Percentiles rank a stretch among this genome's conserved stretches.
phyloP scores from a whole-genome alignment of 2,888 invertebrate genomes.

The Euspilapteryx auroguttella region DNA sequence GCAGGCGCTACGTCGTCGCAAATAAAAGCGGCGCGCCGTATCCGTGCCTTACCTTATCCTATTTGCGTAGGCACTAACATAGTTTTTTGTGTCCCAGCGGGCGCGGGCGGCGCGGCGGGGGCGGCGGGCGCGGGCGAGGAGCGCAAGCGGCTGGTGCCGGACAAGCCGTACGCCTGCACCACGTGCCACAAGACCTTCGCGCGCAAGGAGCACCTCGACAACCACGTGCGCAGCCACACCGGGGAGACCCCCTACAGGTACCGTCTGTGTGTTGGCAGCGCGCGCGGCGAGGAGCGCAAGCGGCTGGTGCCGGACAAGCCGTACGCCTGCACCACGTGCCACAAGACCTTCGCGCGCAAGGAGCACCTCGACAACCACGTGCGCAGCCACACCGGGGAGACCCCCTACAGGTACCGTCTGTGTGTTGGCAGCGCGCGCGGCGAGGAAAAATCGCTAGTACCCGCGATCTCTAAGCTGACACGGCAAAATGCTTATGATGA shows the following conservation, averaged over 20 bases:
- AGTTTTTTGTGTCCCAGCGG: too few relatives aligned
- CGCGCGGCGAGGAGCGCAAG: too few relatives aligned
- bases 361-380: constrained; percentile 81
- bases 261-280: too few relatives aligned
- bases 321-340: constrained; percentile 70
- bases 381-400: constrained; percentile 75
- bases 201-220: constrained; percentile 84
- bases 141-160: constrained; percentile 79
- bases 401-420: constrained; percentile 75
- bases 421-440: constrained; percentile 81
- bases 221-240: constrained; percentile 81
- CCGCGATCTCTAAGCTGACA: too few relatives aligned
- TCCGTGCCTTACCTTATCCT: too few relatives aligned
- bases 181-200: constrained; percentile 87
- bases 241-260: constrained; percentile 80
- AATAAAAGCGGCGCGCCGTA: too few relatives aligned
- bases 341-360: constrained; percentile 75
- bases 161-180: constrained; percentile 83
- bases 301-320: background rate
- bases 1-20: too few relatives aligned
- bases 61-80: too few relatives aligned
- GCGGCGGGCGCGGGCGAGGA: constrained; percentile 65
- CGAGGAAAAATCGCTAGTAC: too few relatives aligned
- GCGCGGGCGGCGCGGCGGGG: too few relatives aligned
- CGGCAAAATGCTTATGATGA: too few relatives aligned